Evolutionary conservation across 2,888 invertebrate genomes (phyloP).

Genomic region (Euplexia lucipara): DNA sequence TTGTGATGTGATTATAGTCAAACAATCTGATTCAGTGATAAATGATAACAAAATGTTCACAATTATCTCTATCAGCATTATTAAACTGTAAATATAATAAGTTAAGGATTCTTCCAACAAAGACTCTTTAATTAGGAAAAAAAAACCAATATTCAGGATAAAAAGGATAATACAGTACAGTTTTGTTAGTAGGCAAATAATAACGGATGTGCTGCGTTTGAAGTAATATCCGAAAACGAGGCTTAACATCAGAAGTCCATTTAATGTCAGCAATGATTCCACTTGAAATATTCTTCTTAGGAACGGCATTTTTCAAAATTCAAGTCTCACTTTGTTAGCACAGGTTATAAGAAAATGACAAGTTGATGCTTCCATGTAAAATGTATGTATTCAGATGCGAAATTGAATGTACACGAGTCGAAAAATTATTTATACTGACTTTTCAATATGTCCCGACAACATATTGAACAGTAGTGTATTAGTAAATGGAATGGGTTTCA

Average conservation of each 20-base stretch:
- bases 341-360: not conserved
- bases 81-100: not conserved
- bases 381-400: too few relatives aligned
- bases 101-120: too few relatives aligned
- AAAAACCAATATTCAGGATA: not conserved
- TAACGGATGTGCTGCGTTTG: constrained; percentile 7
- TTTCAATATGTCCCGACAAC: too few relatives aligned
- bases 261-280: constrained; percentile 5
- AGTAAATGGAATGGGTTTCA: too few relatives aligned
- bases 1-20: constrained; percentile 7
- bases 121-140: rapidly evolving
- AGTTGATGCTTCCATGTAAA: too few relatives aligned
- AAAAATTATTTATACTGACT: too few relatives aligned
- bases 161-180: constrained; percentile 1
- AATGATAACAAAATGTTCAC: not conserved
- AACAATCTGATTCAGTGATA: not conserved
- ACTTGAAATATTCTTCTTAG: not conserved
- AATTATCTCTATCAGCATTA: not conserved
- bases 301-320: not conserved
- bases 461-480: too few relatives aligned
- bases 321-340: not conserved
- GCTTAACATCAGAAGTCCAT: not conserved
- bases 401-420: too few relatives aligned
- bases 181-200: constrained; percentile 10
- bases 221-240: constrained; percentile 22